Base-by-base conservation (phyloP, 1,140 invertebrate species). In the Lasioglossum baleicum region DNA sequence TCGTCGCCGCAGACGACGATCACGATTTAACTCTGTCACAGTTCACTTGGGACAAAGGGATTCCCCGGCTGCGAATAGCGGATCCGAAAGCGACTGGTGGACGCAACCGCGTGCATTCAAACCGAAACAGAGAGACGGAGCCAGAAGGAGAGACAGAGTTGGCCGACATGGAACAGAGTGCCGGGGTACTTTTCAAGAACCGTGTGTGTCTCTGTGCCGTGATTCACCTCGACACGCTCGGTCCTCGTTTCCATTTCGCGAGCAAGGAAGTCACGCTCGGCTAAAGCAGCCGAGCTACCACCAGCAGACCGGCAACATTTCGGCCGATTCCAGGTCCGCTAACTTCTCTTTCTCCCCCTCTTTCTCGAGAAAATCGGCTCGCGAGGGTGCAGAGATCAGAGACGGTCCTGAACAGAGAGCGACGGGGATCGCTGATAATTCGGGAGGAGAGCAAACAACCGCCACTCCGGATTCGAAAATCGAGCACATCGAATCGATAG, bases 11-110 rank as follows among this genome's bases (percentile, higher is more conserved):
- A 7, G 22, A n/a, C 75, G 22, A n/a, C 75, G 13, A n/a, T 84
- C 35, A 63, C 61, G 73, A 63, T 63, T 71, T 60, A 69, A 74
- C 40, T 74, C 56, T 58, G 77, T 83, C 73, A 72, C 63, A 42
- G 77, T 75, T 84, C 72, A 83, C 76, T 20, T 71, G 66, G 66
- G n/a, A 80, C 82, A 75, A 80, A 83, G 75, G 79, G 69, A 26
- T 56, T 56, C 64, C 66, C 15, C 26, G 17, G 51, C 31, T 5
- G 26, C 20, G 69, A 40, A 26, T 17, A 40, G 31, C 56, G 42
- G 53, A 22, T 20, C 51, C 5, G 17, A 56, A 15, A 82, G 40
- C 17, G 60, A 53, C 64, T 71, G 44, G 67, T 42, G 56, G 53
- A 11, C 64, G 51, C 51, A 22, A 20, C 48, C 22, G 48, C 53